Conservation (phyloP, 1,140 invertebrate species). For the Lanistes nyassanus region DNA sequence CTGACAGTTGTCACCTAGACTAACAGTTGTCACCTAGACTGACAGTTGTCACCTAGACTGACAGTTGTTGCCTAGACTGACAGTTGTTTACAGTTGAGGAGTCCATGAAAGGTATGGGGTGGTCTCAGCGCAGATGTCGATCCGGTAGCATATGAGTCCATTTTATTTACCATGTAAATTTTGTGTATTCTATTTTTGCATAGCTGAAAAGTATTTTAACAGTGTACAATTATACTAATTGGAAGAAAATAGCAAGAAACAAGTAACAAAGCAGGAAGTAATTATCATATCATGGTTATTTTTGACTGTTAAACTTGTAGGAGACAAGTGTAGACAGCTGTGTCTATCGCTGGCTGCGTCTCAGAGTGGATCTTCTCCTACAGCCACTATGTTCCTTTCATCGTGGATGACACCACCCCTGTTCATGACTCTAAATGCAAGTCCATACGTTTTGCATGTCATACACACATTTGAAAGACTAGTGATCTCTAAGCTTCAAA, state of each 20-base stretch:
- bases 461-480: no score
- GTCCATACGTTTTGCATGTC: background rate
- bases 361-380: constrained; percentile 37
- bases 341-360: constrained; percentile 38
- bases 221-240: background rate
- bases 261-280: constrained; percentile 1
- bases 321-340: constrained; percentile 28
- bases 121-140: no score
- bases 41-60: no score
- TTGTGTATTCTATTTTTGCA: no score
- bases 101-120: no score
- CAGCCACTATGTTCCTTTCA: constrained; percentile 47
- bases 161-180: no score
- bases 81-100: no score
- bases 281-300: background rate
- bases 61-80: no score
- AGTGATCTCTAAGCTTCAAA: no score
- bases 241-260: background rate
- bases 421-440: constrained; percentile 43
- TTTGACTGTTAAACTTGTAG: constrained; percentile 22
- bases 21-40: no score
- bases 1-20: no score
- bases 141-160: no score
- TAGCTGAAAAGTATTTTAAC: background rate
- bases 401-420: constrained; percentile 51